Evolutionary conservation across 2,888 invertebrate species (phyloP).

Genomic region (Meloe dianella): DNA sequence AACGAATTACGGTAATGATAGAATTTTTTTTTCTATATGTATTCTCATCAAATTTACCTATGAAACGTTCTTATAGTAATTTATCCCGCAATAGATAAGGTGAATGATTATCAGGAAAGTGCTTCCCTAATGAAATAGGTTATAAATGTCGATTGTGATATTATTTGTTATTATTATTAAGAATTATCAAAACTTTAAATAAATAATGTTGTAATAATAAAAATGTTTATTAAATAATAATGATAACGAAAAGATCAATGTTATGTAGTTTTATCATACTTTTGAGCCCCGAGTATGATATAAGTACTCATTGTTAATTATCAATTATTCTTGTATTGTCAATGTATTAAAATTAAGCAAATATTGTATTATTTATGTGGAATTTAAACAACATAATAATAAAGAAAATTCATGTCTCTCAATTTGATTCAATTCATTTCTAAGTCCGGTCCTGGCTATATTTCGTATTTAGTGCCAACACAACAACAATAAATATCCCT

Average conservation of each 20-base stretch:
- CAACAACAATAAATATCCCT: not conserved
- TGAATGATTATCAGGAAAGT: conserved; percentile 17
- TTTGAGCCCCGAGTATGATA: conserved; percentile 47
- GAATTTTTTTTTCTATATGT: not conserved
- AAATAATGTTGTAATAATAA: conserved; percentile 18
- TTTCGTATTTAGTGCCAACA: not conserved
- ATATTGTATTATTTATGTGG: conserved; percentile 15
- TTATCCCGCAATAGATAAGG: too few species aligned
- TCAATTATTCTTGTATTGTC: conserved; percentile 21
- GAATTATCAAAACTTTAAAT: conserved; percentile 12
- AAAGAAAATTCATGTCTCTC: conserved; percentile 13
- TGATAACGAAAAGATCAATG: not conserved
- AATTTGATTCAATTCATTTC: too few species aligned
- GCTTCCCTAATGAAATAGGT: conserved; percentile 30
- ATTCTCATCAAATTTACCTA: too few species aligned
- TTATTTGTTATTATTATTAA: conserved; percentile 19
- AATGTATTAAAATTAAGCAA: conserved; percentile 23
- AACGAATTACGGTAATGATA: not conserved
- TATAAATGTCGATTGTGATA: conserved; percentile 31
- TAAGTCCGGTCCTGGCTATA: too few species aligned
- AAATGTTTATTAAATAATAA: conserved; percentile 18
- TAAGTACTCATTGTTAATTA: conserved; percentile 30
- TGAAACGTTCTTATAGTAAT: too few species aligned
- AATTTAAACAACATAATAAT: conserved; percentile 17
- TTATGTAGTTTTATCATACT: conserved; percentile 40